Conservation (phyloP, 2,888 invertebrate species). For the Eupithecia subumbrata region DNA sequence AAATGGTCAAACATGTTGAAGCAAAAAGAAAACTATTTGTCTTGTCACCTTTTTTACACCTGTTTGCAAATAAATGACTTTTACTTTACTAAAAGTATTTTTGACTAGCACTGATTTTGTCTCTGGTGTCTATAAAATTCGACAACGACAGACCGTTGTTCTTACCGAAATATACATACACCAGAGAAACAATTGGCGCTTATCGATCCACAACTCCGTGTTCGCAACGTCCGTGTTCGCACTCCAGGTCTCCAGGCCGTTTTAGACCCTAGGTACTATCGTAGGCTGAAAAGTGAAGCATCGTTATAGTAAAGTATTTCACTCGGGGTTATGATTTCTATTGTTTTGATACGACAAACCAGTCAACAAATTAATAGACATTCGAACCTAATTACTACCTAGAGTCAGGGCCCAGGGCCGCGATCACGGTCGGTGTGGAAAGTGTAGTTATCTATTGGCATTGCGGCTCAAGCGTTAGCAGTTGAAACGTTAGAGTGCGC, state of each 20-base stretch:
- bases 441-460: too few species aligned
- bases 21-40: too few species aligned
- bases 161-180: not conserved
- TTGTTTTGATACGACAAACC: not conserved
- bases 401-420: slow-evolving; percentile 14
- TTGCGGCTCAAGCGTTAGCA: too few species aligned
- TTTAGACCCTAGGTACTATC: not conserved
- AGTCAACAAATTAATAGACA: not conserved
- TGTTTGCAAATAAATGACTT: too few species aligned
- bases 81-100: too few species aligned
- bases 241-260: not conserved
- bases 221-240: not conserved
- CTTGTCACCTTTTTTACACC: too few species aligned
- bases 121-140: too few species aligned
- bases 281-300: not conserved
- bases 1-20: too few species aligned
- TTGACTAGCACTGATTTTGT: too few species aligned
- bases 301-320: not conserved
- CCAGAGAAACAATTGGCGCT: not conserved
- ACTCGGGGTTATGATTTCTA: not conserved
- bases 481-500: too few species aligned
- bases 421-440: too few species aligned
- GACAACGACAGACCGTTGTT: not conserved
- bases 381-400: not conserved
- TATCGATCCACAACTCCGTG: not conserved